A percentile compares a stretch with the other conserved stretches of the same genome.
These are phyloP conservation scores for Portunus trituberculatus DNA, from an alignment of 1,140 invertebrate species.

Conservation along the genomic window DNA sequence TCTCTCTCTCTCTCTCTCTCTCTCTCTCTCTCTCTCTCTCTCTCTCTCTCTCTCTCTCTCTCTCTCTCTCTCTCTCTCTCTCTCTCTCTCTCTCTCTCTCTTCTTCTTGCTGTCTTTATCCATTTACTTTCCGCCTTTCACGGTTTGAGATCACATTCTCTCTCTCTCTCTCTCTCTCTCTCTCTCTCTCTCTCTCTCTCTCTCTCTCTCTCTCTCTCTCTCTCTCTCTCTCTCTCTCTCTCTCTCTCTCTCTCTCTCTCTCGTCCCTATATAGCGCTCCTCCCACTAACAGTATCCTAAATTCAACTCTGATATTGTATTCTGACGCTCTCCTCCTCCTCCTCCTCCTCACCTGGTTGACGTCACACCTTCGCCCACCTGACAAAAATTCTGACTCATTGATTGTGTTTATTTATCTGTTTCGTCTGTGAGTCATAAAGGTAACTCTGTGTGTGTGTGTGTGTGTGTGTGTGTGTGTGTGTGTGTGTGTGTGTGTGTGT, in stretches of 20 bases:
- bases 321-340: no score
- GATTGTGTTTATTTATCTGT: no score
- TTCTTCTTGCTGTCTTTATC: neutral
- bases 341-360: neutral
- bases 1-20: neutral
- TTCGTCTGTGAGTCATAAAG: no score
- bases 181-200: neutral
- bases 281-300: neutral
- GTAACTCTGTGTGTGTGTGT: no score
- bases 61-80: no score
- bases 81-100: no score
- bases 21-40: neutral
- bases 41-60: neutral
- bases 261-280: no score
- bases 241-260: slow-evolving; percentile 7
- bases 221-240: slow-evolving; percentile 23
- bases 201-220: neutral
- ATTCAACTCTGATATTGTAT: neutral
- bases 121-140: neutral
- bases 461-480: no score
- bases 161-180: neutral
- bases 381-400: no score
- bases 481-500: no score
- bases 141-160: no score
- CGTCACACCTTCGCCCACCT: no score